Conservation (phyloP, 2,797 vertebrate species). For the Phoxinus dragarum region DNA sequence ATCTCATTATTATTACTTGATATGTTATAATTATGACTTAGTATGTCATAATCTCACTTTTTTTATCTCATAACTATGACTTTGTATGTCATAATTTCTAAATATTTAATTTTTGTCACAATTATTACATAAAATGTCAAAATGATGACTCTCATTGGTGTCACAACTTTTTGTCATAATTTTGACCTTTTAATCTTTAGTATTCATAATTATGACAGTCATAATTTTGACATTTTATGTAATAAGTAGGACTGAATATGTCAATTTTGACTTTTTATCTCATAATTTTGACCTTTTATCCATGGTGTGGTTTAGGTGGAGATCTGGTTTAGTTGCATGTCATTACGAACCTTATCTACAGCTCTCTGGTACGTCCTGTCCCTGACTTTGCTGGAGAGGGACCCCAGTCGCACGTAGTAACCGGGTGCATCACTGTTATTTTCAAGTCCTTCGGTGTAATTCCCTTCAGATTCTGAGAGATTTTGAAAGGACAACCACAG, state of each 20-base stretch:
- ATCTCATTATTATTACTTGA: too few species aligned
- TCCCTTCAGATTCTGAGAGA: conserved; percentile 80
- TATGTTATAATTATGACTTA: too few species aligned
- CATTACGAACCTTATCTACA: conserved; percentile 79
- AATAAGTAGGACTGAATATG: neutral
- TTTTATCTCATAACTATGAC: too few species aligned
- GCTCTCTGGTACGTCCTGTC: conserved; percentile 86
- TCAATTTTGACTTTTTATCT: too few species aligned
- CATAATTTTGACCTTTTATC: conserved; percentile 39
- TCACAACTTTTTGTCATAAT: neutral
- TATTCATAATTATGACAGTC: neutral
- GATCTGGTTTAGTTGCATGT: conserved; percentile 84
- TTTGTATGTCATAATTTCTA: too few species aligned
- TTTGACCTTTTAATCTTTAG: neutral
- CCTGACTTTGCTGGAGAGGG: conserved; percentile 87
- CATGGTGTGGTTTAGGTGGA: conserved; percentile 83
- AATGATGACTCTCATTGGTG: neutral
- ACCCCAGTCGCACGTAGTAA: conserved; percentile 89
- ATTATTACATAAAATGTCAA: neutral
- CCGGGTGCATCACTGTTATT: conserved; percentile 73
- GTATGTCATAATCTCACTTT: too few species aligned
- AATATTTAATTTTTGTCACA: neutral
- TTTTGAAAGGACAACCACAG: conserved; percentile 27
- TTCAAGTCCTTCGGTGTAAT: conserved; percentile 80
- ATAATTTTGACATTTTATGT: neutral